Conservation (phyloP, 2,113 vertebrate species). For the Oriolus oriolus region DNA sequence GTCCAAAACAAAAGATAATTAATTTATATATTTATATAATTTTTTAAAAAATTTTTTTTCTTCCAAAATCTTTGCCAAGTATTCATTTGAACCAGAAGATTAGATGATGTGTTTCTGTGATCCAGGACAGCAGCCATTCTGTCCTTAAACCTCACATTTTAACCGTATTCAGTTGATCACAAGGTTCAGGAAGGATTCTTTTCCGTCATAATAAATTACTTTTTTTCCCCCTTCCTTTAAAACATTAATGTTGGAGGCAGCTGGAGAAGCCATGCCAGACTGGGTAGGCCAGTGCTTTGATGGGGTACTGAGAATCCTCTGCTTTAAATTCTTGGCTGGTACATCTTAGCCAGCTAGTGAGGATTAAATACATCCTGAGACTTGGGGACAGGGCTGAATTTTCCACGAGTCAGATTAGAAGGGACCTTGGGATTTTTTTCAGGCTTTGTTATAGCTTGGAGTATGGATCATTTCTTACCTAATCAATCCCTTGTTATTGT, state of each 20-base stretch:
- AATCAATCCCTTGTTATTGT: slow-evolving; percentile 22
- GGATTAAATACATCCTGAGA: background rate
- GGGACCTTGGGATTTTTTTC: background rate
- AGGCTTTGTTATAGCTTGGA: background rate
- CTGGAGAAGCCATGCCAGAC: background rate
- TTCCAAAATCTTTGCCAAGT: background rate
- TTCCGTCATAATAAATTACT: background rate
- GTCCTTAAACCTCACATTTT: background rate
- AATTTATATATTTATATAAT: background rate
- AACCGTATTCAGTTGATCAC: background rate
- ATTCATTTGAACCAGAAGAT: background rate
- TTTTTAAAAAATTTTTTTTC: background rate
- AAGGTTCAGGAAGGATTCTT: background rate
- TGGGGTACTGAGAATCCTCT: background rate
- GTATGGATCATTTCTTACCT: slow-evolving; percentile 6
- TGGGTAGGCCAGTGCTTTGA: background rate
- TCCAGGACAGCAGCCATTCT: background rate
- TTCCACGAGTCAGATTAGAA: slow-evolving; percentile 10
- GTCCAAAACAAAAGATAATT: background rate
- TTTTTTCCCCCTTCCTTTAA: background rate
- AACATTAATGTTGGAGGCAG: background rate
- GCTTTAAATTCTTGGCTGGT: background rate
- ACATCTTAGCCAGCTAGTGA: background rate
- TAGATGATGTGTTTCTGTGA: background rate
- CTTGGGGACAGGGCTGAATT: background rate